Conservation (phyloP, 30 jellyfish, hydroid and myxozoan species). For the Aurelia coerulea region DNA sequence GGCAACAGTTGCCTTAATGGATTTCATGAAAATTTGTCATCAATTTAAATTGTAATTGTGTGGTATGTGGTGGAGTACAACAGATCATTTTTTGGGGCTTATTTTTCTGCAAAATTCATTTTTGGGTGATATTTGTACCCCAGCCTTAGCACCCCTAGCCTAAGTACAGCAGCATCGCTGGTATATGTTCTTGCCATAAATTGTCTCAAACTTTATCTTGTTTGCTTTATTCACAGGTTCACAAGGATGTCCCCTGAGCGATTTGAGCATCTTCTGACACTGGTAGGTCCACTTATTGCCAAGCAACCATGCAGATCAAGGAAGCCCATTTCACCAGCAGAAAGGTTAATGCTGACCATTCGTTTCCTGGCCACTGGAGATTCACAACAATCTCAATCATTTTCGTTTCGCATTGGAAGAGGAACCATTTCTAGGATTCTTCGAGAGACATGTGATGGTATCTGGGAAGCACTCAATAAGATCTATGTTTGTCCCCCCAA, state of each 20-base stretch:
- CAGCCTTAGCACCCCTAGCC: constrained; percentile 1
- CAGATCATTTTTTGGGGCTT: not conserved
- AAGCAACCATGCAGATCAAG: constrained; percentile 42
- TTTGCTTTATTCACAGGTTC: constrained; percentile 8
- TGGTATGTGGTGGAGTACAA: not conserved
- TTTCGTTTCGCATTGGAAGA: constrained; percentile 9
- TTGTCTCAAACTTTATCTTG: not conserved
- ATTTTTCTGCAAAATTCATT: not conserved
- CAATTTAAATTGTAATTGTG: not conserved
- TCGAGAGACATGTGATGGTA: constrained; percentile 20
- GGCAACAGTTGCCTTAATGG: not conserved
- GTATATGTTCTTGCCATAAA: not conserved
- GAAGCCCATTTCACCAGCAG: constrained; percentile 22
- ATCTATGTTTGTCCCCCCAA: constrained; percentile 3
- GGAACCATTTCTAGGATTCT: not conserved
- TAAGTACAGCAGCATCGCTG: not conserved
- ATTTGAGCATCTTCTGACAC: constrained; percentile 29
- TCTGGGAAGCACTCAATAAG: constrained; percentile 9
- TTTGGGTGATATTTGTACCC: not conserved
- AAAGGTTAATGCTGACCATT: constrained; percentile 13
- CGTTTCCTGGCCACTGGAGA: constrained; percentile 29
- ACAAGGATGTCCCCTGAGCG: constrained; percentile 36
- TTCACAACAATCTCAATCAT: constrained; percentile 19
- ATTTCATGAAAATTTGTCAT: not conserved
- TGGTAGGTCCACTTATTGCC: constrained; percentile 26